Evolutionary conservation across 2,113 vertebrate species (phyloP).

Genomic region (Ciconia boyciana): DNA sequence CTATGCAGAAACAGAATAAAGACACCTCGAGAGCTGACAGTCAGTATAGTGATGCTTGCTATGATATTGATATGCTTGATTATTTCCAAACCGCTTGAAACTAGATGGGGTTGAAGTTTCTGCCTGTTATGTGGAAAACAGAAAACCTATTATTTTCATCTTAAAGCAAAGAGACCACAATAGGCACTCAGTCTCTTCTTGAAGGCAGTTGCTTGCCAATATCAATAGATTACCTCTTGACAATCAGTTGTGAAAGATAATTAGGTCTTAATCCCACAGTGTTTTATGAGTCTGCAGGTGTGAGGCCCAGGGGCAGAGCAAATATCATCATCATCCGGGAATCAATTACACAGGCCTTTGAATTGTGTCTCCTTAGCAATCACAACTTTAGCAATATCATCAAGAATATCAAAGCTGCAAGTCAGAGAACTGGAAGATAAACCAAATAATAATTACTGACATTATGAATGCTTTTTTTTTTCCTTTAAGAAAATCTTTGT

Average conservation of each 20-base stretch:
- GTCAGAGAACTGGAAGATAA: not conserved
- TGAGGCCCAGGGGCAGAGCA: not conserved
- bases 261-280: not conserved
- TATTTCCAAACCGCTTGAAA: not conserved
- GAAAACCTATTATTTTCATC: not conserved
- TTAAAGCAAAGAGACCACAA: not conserved
- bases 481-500: not conserved
- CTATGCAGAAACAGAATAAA: not conserved
- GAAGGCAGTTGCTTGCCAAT: not conserved
- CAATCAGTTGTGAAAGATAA: not conserved
- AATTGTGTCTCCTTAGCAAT: not conserved
- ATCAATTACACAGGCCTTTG: fast-evolving
- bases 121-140: not conserved
- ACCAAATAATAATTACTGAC: not conserved
- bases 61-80: not conserved
- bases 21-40: not conserved
- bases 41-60: not conserved
- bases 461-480: not conserved
- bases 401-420: not conserved
- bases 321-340: not conserved
- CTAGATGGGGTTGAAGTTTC: not conserved
- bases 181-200: not conserved
- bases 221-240: not conserved
- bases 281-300: not conserved
- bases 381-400: not conserved